Evolutionary conservation across 2,113 vertebrate species (phyloP), one percentile per base, ranked within the genome.

Genomic region (Semnornis frantzii): DNA sequence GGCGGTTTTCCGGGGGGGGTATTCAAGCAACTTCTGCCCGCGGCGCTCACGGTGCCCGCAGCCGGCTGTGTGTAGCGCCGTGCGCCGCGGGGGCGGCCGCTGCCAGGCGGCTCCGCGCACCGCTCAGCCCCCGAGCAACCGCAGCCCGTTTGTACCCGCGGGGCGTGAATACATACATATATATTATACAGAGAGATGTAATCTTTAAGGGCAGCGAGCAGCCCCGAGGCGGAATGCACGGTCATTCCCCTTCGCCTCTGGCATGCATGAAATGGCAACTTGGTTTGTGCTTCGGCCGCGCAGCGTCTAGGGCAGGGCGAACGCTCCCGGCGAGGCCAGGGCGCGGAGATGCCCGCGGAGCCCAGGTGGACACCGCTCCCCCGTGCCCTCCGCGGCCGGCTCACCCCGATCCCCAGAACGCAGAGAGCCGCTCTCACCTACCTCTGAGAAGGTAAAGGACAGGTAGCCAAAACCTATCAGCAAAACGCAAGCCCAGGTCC

Each of bases 381-480:
- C 73, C 46, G 24, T 10, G 65, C 65, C 65, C 75, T 24, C 58
- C 42, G 57, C 48, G 63, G 19, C 77, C 25, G 27, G 34, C 60
- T 30, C 20, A 31, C 63, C 54, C 66, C 23, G 39, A 20, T 27
- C 92, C 87, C 86, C 86, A 46, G 54, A 23, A 71, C 66, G 84
- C 94, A 57, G 75, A 52, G 55, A 87, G 83, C 93, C 80, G 81
- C 93, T 68, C 85, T 72, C 96, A 92, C 98, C 98, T 98, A 99
- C 99, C 99, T 99, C 98, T 97, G 98, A 98, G 87, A 97, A 94
- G 95, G 97, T 98, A 94, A 98, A 97, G 97, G 98, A 97, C 98
- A 99, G 98, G 98, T 98, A 99, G 97, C 98, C 98, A 97, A 98
- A 98, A 97, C 98, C 97, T 96, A 99, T 97, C 95, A 99, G 98